Evolutionary conservation across 2,888 invertebrate genomes (phyloP), one percentile per base, ranked within the genome.

Genomic region (Peribatodes rhomboidaria): DNA sequence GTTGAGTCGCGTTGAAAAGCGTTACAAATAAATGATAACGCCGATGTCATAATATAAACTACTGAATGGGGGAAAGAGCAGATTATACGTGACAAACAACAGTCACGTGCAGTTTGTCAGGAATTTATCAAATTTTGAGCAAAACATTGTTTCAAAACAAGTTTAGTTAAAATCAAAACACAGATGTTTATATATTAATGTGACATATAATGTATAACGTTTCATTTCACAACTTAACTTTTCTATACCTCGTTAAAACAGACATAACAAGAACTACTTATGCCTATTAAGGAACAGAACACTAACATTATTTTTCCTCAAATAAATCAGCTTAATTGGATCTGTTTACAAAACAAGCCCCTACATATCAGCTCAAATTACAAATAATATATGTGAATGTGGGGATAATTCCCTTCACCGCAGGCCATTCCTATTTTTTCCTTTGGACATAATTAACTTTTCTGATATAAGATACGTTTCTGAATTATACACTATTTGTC

Each of bases 1-100:
- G n/a, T n/a, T 60, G 58, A 54, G 53, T 60, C 60, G 66, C 55
- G 2, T 61, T 53, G 35, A 58, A 66, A 70, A 72, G 57, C 64
- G 65, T 65, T 67, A 65, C 60, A 67, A 71, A 67, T 62, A 65
- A 55, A 61, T 64, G 71, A 71, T 73, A 73, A 71, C 69, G 61
- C 3, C 61, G 61, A 61, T 73, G 71, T 71, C 69, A 69, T 70
- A 73, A 73, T 62, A 35, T 68, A 69, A 61, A 70, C 71, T 69
- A 71, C 62, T 69, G 70, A 59, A 46, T 44, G 50, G 54, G 62
- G 54, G 62, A 65, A 61, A 62, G 60, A 64, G 54, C 60, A 53
- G 46, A 62, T 53, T 55, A 61, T 54, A 47, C 10, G 20, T 9
- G 53, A 60, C 67, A 67, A 68, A 68, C 64, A 61, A 66, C 56